These are phyloP conservation scores for Pygocentrus nattereri DNA, from an alignment of 2,797 vertebrate genomes.

Conservation along the genomic window DNA sequence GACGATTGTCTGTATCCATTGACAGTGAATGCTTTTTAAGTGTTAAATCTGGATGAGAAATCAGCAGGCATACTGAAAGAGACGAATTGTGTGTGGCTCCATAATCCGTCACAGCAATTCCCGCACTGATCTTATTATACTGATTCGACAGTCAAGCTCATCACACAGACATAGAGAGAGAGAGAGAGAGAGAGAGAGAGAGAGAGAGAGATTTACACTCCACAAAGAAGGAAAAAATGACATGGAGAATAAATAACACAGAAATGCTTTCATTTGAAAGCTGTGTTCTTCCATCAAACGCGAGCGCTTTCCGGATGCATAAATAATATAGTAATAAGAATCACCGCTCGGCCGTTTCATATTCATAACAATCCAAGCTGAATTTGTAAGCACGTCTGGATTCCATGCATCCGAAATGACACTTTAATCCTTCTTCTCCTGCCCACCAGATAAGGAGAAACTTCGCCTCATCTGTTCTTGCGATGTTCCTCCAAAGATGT, in stretches of 20 bases:
- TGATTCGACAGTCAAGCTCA: conserved; percentile 68
- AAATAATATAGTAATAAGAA: conserved; percentile 73
- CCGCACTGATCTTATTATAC: conserved; percentile 75
- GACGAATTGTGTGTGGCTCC: conserved; percentile 62
- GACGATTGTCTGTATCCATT: conserved; percentile 45
- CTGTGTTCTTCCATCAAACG: conserved; percentile 61
- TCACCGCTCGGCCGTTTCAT: conserved; percentile 66
- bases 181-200: conserved; percentile 55
- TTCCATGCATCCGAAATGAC: conserved; percentile 74
- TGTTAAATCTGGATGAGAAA: conserved; percentile 76
- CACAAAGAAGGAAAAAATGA: conserved; percentile 12
- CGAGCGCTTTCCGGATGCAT: conserved; percentile 64
- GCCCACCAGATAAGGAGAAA: conserved; percentile 53
- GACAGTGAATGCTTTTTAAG: conserved; percentile 67
- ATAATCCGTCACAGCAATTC: conserved; percentile 77
- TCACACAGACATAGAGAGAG: conserved; percentile 60
- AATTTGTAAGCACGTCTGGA: conserved; percentile 71
- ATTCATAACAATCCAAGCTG: conserved; percentile 71
- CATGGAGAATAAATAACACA: conserved; percentile 43
- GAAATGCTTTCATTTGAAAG: conserved; percentile 66
- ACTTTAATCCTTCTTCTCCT: conserved; percentile 53
- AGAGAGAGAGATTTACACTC: conserved; percentile 37
- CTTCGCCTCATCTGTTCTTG: conserved; percentile 63
- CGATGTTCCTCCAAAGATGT: conserved; percentile 63
- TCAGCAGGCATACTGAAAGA: conserved; percentile 69